Percentiles rank a stretch among this genome's conserved stretches.
These are phyloP conservation scores for Drosophila longiperda DNA, from an alignment of 2,888 invertebrate genomes.

Conservation along the genomic window DNA sequence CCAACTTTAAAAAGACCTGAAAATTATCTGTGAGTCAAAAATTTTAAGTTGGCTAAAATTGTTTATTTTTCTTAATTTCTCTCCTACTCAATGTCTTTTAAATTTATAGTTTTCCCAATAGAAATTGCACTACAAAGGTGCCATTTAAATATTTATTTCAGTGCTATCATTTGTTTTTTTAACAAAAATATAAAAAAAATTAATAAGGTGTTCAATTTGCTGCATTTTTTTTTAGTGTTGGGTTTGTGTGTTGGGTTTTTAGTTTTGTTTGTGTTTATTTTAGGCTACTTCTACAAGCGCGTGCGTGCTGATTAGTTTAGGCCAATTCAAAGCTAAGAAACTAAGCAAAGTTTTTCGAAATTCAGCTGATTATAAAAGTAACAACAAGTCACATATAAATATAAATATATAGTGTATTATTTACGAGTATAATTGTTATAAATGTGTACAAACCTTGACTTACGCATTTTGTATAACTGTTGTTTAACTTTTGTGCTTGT, in stretches of 20 bases:
- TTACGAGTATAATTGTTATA: conserved; percentile 26
- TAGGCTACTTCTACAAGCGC: conserved; percentile 30
- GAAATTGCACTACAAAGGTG: conserved; percentile 47
- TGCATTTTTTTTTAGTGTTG: conserved; percentile 18
- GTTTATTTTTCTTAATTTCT: not conserved
- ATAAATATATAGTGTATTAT: conserved; percentile 7
- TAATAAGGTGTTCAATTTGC: conserved; percentile 20
- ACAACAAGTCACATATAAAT: conserved; percentile 5
- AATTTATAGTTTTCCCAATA: conserved; percentile 39
- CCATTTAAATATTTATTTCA: not conserved
- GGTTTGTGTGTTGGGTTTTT: conserved; percentile 21
- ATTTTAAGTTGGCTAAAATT: not conserved
- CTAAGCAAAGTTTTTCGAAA: conserved; percentile 43
- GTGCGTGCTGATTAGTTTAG: conserved; percentile 56
- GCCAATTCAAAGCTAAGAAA: conserved; percentile 57
- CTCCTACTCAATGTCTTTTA: not conserved
- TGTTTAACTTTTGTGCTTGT: conserved; percentile 65
- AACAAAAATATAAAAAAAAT: not conserved
- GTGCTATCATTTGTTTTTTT: conserved; percentile 24
- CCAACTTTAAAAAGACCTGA: not conserved
- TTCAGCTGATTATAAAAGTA: conserved; percentile 22
- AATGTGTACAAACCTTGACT: conserved; percentile 79
- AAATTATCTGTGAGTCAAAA: not conserved
- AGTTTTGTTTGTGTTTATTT: conserved; percentile 30
- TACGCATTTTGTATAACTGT: conserved; percentile 74